These are phyloP conservation scores for Myotis vivesi DNA, from an alignment of 2,797 vertebrate genomes.

Conservation along the genomic window DNA sequence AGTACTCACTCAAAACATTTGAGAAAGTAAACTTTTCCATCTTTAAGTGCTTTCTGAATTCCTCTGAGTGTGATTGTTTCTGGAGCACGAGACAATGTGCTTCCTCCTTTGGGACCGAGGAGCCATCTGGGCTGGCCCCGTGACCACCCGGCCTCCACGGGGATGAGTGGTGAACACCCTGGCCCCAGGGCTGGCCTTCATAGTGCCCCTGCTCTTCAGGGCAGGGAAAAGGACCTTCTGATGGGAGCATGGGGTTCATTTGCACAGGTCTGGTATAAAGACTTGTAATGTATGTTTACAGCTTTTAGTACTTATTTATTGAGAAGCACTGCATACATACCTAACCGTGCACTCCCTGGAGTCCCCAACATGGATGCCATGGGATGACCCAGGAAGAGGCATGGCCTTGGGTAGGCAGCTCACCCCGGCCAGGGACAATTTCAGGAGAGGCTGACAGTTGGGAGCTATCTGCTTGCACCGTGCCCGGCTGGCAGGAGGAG, in stretches of 20 bases:
- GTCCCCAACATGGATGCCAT: too few relatives aligned
- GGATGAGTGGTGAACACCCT: rapidly evolving
- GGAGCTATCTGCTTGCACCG: not conserved
- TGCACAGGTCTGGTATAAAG: not conserved
- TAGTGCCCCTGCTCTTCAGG: rapidly evolving
- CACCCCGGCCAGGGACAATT: not conserved
- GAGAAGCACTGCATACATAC: not conserved
- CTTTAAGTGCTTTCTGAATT: not conserved
- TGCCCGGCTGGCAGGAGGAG: rapidly evolving
- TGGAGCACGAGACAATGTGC: not conserved
- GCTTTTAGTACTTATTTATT: not conserved
- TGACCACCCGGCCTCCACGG: not conserved
- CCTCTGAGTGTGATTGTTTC: not conserved
- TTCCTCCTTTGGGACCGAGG: not conserved
- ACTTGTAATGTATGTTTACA: not conserved
- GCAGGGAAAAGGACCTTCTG: not conserved
- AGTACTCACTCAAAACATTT: not conserved
- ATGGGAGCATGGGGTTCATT: not conserved
- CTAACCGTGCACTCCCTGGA: too few relatives aligned
- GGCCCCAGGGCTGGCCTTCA: not conserved
- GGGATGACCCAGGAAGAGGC: not conserved
- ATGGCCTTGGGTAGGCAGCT: not conserved
- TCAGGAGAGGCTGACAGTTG: not conserved
- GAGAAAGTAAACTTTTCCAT: not conserved
- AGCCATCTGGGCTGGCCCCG: not conserved